Percentiles rank a stretch among this genome's conserved stretches.
These are phyloP conservation scores for Arothron firmamentum DNA, from an alignment of 2,113 vertebrate genomes.

Conservation along the genomic window DNA sequence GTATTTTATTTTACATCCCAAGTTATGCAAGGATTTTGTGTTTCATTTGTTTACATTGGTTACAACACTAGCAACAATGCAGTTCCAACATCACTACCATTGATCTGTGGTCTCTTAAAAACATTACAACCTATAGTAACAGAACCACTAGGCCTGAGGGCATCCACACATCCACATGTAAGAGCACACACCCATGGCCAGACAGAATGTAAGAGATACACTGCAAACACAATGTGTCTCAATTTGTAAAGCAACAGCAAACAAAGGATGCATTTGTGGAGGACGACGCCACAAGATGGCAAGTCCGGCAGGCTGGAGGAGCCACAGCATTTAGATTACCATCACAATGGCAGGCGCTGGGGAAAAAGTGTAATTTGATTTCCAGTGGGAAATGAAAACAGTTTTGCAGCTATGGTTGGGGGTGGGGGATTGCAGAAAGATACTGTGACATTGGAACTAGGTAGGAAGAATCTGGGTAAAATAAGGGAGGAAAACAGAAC, in stretches of 20 bases:
- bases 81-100: constrained; percentile 24
- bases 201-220: constrained; percentile 49
- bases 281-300: constrained; percentile 68
- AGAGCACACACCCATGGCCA: constrained; percentile 16
- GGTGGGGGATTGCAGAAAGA: constrained; percentile 33
- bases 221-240: constrained; percentile 59
- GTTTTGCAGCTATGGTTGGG: constrained; percentile 51
- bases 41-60: too few relatives aligned
- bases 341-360: constrained; percentile 55
- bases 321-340: constrained; percentile 73
- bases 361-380: constrained; percentile 72
- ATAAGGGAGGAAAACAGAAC: background rate
- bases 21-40: too few relatives aligned
- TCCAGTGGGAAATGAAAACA: constrained; percentile 68
- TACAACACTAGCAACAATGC: background rate
- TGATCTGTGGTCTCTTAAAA: constrained; percentile 37
- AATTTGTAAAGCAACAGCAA: constrained; percentile 75
- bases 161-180: constrained; percentile 23
- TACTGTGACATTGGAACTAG: constrained; percentile 35
- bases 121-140: constrained; percentile 25
- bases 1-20: too few relatives aligned
- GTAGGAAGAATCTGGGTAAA: constrained; percentile 12
- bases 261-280: constrained; percentile 75
- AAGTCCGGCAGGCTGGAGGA: constrained; percentile 54
- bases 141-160: constrained; percentile 47